A percentile compares a stretch with the other conserved stretches of the same genome.
phyloP scores from a whole-genome alignment of 2,113 vertebrate genomes.

The Pollimyrus isidori region DNA sequence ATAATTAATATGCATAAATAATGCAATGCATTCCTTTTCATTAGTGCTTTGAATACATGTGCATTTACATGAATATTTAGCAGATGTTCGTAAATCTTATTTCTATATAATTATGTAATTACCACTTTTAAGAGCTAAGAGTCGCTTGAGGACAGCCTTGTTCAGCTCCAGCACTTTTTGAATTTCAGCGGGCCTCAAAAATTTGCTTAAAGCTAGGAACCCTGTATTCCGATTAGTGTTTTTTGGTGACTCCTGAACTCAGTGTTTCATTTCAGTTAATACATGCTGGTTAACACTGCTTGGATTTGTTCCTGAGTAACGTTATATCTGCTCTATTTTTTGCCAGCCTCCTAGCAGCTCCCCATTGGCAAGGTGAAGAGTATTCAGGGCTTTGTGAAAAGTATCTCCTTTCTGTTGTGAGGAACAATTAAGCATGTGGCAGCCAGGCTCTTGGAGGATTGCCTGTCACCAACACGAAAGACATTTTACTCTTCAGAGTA shows the following conservation, averaged over 20 bases:
- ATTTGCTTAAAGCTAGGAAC: neutral
- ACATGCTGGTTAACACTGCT: neutral
- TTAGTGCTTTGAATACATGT: neutral
- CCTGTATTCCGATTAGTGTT: neutral
- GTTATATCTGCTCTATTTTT: neutral
- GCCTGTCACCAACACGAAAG: neutral
- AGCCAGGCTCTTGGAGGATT: neutral
- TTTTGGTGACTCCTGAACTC: neutral
- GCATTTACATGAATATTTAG: slow-evolving; percentile 4
- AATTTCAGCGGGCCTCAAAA: neutral
- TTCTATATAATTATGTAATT: neutral
- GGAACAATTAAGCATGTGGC: neutral
- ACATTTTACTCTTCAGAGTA: neutral
- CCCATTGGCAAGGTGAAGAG: neutral
- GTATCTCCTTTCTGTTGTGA: neutral
- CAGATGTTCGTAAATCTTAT: neutral
- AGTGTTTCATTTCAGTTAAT: neutral
- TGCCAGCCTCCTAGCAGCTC: neutral
- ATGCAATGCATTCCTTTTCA: neutral
- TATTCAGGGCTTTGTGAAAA: neutral
- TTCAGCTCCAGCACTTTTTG: neutral
- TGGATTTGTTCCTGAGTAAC: neutral
- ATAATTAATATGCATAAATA: slow-evolving; percentile 8
- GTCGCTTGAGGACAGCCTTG: neutral
- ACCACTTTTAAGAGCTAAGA: slow-evolving; percentile 1